phyloP scores from a whole-genome alignment of 1,140 invertebrate genomes.

The Trichonephila clavipes region DNA sequence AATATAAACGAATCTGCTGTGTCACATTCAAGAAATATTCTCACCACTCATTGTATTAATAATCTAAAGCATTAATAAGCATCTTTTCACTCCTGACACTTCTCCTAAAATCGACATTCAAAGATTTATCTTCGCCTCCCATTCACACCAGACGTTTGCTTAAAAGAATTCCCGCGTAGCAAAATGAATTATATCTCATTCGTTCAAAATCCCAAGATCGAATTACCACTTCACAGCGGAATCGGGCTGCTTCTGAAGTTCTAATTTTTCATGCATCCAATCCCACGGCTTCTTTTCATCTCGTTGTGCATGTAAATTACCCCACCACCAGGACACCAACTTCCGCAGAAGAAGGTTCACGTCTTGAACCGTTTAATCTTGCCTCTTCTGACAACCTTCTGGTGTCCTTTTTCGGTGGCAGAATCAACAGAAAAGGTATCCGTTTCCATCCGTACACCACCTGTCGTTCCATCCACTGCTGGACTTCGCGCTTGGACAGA shows the following conservation, averaged over 20 bases:
- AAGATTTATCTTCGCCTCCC: not conserved
- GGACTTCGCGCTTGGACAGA: not conserved
- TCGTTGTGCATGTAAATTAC: not conserved
- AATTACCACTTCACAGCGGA: not conserved
- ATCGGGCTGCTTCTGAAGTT: not conserved
- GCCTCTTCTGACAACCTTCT: constrained; percentile 9
- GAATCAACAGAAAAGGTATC: constrained; percentile 53
- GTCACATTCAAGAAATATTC: no score
- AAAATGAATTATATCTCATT: not conserved
- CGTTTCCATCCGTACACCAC: constrained; percentile 46
- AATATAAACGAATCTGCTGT: no score
- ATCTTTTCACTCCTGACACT: no score
- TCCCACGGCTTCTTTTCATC: not conserved
- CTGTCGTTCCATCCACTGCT: not conserved
- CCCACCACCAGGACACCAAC: not conserved
- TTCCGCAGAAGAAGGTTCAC: constrained; percentile 11
- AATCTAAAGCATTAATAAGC: no score
- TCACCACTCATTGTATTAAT: no score
- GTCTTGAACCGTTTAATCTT: constrained; percentile 39
- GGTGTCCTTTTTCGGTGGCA: not conserved
- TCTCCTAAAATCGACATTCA: not conserved
- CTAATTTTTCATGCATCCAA: not conserved
- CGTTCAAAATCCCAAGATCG: not conserved
- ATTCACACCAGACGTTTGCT: not conserved
- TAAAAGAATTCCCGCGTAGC: not conserved